phyloP scores from a whole-genome alignment of 2,888 invertebrate genomes.

The Frankliniella fusca region DNA sequence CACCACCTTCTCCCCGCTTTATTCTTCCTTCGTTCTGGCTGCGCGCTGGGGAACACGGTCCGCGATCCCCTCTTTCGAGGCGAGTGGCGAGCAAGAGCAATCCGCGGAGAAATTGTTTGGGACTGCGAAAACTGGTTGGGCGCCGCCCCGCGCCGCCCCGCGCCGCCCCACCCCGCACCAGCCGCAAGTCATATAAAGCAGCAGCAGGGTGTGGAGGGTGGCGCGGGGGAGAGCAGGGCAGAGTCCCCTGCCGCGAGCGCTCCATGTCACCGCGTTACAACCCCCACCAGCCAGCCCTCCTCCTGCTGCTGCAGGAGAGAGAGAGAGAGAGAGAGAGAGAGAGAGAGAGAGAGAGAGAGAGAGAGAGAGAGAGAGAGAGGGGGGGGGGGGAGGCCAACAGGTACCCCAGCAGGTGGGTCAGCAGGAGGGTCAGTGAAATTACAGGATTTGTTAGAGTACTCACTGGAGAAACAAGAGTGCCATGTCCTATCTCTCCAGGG shows the following conservation, averaged over 20 bases:
- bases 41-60: too few species aligned
- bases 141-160: too few species aligned
- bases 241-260: neutral
- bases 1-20: neutral
- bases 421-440: too few species aligned
- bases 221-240: neutral
- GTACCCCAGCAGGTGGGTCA: too few species aligned
- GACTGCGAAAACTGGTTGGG: slow-evolving; percentile 15
- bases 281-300: too few species aligned
- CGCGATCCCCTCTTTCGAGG: too few species aligned
- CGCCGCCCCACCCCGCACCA: too few species aligned
- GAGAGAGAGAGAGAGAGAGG: neutral
- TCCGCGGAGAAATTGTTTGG: slow-evolving; percentile 21
- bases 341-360: neutral
- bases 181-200: too few species aligned
- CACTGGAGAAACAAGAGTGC: too few species aligned
- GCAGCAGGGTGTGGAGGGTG: neutral
- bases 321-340: neutral
- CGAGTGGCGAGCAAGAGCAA: slow-evolving; percentile 8
- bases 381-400: neutral
- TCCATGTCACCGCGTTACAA: neutral
- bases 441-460: too few species aligned
- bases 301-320: neutral
- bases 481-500: too few species aligned
- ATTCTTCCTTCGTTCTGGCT: too few species aligned